These are phyloP conservation scores for Conchocele bisecta DNA, from an alignment of 2,888 invertebrate genomes.

Conservation along the genomic window DNA sequence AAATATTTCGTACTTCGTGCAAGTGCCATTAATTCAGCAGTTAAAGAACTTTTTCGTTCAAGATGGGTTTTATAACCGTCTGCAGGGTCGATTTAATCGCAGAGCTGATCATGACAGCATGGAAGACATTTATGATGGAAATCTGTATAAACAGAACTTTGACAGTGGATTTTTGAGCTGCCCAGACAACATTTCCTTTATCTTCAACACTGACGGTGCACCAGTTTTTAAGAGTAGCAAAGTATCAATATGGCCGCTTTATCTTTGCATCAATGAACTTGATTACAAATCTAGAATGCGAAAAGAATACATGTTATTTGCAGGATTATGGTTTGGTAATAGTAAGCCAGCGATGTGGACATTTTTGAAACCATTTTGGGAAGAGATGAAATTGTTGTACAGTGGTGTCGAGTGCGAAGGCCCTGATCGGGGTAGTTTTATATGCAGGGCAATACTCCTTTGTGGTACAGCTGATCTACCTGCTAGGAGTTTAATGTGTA, in stretches of 20 bases:
- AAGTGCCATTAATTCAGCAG: constrained; percentile 30
- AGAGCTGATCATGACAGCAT: neutral
- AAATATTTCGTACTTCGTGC: constrained; percentile 27
- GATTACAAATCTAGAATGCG: constrained; percentile 18
- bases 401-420: too few relatives aligned
- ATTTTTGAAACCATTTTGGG: constrained; percentile 52
- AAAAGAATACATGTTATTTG: constrained; percentile 48
- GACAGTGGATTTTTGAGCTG: constrained; percentile 13
- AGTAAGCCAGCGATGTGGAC: constrained; percentile 45
- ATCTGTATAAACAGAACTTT: constrained; percentile 16
- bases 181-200: constrained; percentile 49
- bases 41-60: constrained; percentile 11
- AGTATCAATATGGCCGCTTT: constrained; percentile 44
- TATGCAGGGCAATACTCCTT: too few relatives aligned
- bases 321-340: constrained; percentile 51
- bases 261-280: constrained; percentile 40
- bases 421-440: too few relatives aligned
- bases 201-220: constrained; percentile 44
- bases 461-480: too few relatives aligned
- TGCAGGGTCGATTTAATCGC: constrained; percentile 17
- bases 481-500: constrained; percentile 41
- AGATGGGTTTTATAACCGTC: constrained; percentile 1
- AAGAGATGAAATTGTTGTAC: too few relatives aligned
- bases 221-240: constrained; percentile 46
- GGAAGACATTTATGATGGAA: constrained; percentile 41